Conservation (phyloP, 2,888 invertebrate species). For the Noctua pronuba region DNA sequence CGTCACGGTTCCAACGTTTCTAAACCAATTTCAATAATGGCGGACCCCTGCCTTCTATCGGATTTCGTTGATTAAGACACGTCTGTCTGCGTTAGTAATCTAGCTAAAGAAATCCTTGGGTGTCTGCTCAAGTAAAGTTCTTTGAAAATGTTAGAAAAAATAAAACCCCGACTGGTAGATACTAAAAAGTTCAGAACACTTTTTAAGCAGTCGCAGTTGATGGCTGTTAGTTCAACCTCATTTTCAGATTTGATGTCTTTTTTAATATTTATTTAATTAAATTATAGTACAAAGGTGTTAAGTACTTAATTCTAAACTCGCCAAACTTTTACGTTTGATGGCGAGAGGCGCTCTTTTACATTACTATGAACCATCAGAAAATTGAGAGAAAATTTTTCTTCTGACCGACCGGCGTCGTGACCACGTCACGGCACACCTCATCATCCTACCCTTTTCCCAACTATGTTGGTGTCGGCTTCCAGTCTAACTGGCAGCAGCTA, state of each 20-base stretch:
- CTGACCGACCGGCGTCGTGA: no score
- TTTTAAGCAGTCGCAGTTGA: background rate
- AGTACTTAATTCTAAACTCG: no score
- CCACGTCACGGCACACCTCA: background rate
- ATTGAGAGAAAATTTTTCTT: background rate
- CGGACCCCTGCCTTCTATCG: slow-evolving; percentile 53
- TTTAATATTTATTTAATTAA: no score
- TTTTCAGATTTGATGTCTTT: no score
- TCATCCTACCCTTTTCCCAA: background rate
- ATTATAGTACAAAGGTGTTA: no score
- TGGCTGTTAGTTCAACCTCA: background rate
- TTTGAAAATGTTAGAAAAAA: slow-evolving; percentile 14
- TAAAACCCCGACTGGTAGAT: background rate
- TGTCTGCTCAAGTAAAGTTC: slow-evolving; percentile 19
- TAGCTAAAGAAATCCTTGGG: slow-evolving; percentile 50
- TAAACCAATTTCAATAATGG: slow-evolving; percentile 69
- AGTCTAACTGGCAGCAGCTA: background rate
- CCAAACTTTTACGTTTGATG: no score
- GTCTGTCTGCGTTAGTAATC: slow-evolving; percentile 56
- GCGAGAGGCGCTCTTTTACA: no score
- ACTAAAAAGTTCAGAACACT: background rate
- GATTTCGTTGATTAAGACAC: slow-evolving; percentile 67
- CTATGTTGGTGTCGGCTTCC: background rate
- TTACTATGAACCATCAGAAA: no score
- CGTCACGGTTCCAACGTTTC: slow-evolving; percentile 44